Evolutionary conservation across 1,140 invertebrate genomes (phyloP).

Genomic region (Drosophila pallidifrons): DNA sequence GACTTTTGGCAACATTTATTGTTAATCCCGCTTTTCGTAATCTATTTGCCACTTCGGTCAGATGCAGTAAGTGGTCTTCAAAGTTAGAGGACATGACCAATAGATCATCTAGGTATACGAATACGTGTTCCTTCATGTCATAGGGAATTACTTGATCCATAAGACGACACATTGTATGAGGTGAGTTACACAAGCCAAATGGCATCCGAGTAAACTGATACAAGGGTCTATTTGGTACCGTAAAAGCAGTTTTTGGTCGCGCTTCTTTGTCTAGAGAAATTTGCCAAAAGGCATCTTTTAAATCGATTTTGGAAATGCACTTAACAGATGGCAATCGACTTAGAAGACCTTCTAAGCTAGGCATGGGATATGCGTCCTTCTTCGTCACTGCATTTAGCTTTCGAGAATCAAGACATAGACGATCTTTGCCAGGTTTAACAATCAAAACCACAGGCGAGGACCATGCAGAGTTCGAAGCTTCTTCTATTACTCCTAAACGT

Average conservation of each 20-base stretch:
- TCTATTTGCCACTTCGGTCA: background rate
- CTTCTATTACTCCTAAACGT: too few species aligned
- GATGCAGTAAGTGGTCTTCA: too few species aligned
- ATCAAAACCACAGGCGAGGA: too few species aligned
- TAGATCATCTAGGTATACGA: background rate
- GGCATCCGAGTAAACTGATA: conserved; percentile 24
- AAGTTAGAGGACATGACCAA: background rate
- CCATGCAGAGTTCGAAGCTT: too few species aligned
- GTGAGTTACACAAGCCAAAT: conserved; percentile 55
- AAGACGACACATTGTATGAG: conserved; percentile 22
- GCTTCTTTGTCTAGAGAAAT: background rate
- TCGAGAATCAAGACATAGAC: too few species aligned
- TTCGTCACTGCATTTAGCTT: too few species aligned
- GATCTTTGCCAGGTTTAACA: too few species aligned
- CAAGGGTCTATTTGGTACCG: too few species aligned
- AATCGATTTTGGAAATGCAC: background rate
- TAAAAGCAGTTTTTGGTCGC: conserved; percentile 8
- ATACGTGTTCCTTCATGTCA: conserved; percentile 1
- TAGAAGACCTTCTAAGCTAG: too few species aligned
- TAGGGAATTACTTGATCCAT: conserved; percentile 9
- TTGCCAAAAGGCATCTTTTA: conserved; percentile 1
- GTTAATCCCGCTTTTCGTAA: background rate
- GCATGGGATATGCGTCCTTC: too few species aligned
- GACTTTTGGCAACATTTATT: too few species aligned
- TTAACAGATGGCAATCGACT: too few species aligned